These are phyloP conservation scores for Philopedon plagiatum DNA, from an alignment of 2,888 invertebrate species.

Conservation along the genomic window DNA sequence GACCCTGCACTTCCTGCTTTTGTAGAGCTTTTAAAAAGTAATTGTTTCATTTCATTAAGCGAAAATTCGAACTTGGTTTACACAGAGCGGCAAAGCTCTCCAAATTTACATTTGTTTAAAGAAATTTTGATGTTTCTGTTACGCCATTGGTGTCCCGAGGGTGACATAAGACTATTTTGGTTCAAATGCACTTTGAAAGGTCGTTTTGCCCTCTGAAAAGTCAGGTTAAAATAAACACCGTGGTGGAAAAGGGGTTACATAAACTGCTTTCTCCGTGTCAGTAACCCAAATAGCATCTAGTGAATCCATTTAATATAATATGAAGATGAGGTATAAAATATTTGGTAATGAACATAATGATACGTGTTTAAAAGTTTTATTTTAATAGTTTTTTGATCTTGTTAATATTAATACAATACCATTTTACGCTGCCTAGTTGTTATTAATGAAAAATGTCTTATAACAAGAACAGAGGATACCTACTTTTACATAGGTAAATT, in stretches of 20 bases:
- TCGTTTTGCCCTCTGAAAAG: constrained; percentile 21
- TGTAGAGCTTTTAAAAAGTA: constrained; percentile 33
- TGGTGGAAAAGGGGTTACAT: constrained; percentile 35
- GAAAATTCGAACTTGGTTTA: constrained; percentile 24
- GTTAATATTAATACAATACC: too few species aligned
- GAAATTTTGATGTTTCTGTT: neutral
- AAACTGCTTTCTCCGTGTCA: constrained; percentile 19
- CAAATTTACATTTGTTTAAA: too few species aligned
- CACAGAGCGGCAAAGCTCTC: too few species aligned
- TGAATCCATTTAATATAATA: too few species aligned
- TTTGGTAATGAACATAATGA: too few species aligned
- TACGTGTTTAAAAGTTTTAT: neutral
- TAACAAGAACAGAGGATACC: too few species aligned
- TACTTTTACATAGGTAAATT: too few species aligned
- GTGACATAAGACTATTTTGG: neutral
- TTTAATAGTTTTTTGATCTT: neutral
- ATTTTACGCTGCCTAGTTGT: too few species aligned
- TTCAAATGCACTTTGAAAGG: constrained; percentile 13
- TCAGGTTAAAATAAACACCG: constrained; percentile 22
- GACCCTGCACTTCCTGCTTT: constrained; percentile 9
- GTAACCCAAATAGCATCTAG: constrained; percentile 17
- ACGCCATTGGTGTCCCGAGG: constrained; percentile 14
- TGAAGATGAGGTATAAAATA: too few species aligned
- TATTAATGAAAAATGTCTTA: too few species aligned
- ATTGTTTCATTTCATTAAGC: constrained; percentile 20